Base-by-base conservation (phyloP, 23 tunicate genomes). In the Diplosoma virens region DNA sequence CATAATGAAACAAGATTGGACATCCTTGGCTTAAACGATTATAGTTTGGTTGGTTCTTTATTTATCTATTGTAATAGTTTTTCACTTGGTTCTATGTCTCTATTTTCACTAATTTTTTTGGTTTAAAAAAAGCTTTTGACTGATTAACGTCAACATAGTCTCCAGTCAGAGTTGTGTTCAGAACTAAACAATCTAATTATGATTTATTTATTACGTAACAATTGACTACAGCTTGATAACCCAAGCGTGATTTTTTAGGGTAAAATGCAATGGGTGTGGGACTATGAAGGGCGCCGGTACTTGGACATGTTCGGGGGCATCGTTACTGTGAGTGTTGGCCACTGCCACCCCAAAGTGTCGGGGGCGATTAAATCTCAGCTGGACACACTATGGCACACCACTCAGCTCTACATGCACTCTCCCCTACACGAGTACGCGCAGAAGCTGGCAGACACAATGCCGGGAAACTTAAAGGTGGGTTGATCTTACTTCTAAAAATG, bases 181-280 rank as follows among this genome's bases (percentile, higher is more conserved):
- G n/a, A n/a, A n/a, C n/a, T n/a, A n/a, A 45, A 11, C 11, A 45
- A 16, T 45, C 16, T 45, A 45, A 11, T 45, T 9, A 23, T 21
- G 5, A 14, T 56, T 16, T 23, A 6, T 18, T 56, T 56, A 6
- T 56, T n/a, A 9, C 20, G 64, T 56, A 41, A 7, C 14, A n/a
- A 56, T 11, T 18, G 22, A 6, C 22, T 16, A 16, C 6, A 16
- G 22, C 20, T 5, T 9, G 64, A 9, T 21, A 14, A 9, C 21
- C 5, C 20, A n/a, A 56, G 16, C 20, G 21, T 9, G 4, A 25
- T 59, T 58, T 7, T 33, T 3, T 77, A 92, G 97, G 97, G 97
- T 4, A 75, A 81, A 37, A 92, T 85, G 92, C 98, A 95, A 74
- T 95, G 95, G 95, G 52, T 95, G 1, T 95, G 95, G 92, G 99